phyloP scores from a whole-genome alignment of 2,888 invertebrate species.

The Plagodis dolabraria region DNA sequence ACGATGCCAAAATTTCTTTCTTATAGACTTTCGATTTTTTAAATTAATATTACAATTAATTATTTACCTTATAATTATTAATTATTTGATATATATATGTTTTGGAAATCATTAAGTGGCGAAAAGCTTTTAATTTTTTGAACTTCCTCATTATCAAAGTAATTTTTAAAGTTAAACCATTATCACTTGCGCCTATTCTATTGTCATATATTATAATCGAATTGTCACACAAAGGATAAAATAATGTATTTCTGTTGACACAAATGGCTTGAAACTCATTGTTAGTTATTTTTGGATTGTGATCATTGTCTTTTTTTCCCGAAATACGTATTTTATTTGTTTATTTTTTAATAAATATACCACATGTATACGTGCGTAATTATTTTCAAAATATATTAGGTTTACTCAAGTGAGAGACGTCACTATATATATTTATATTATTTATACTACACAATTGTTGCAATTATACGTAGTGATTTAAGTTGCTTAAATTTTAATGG shows the following conservation, averaged over 20 bases:
- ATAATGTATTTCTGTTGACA: conserved; percentile 15
- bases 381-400: conserved; percentile 22
- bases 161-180: no score
- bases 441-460: no score
- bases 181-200: no score
- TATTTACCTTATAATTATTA: no score
- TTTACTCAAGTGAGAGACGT: conserved; percentile 34
- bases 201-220: not conserved
- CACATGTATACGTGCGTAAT: conserved; percentile 27
- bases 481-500: no score
- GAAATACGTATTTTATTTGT: conserved; percentile 15
- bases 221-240: conserved; percentile 7
- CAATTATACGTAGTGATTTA: no score
- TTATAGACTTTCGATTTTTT: not conserved
- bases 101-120: no score
- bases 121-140: no score
- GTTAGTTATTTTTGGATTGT: conserved; percentile 11
- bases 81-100: no score
- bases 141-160: no score
- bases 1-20: no score
- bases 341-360: conserved; percentile 25
- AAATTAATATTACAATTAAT: no score
- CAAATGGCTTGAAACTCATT: conserved; percentile 13
- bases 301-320: conserved; percentile 11
- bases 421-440: not conserved